A percentile compares a stretch with the other conserved stretches of the same genome.
Conservation (phyloP, 1,140 invertebrate species). For the Zophobas morio region DNA sequence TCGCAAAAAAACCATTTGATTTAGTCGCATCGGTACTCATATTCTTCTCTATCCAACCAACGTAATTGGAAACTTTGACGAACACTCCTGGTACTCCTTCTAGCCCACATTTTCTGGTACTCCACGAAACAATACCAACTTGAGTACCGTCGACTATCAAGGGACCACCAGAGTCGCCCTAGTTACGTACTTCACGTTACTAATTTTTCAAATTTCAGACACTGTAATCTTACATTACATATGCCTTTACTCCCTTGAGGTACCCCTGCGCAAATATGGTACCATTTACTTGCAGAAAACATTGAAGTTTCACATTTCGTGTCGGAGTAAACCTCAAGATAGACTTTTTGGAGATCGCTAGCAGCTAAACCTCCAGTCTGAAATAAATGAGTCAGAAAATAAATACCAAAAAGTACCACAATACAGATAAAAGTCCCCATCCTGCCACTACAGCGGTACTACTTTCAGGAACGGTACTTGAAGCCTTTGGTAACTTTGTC, state of each 20-base stretch:
- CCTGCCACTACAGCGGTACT: not conserved
- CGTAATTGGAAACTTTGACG: constrained; percentile 59
- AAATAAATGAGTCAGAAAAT: not conserved
- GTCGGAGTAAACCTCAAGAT: constrained; percentile 63
- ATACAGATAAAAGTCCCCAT: constrained; percentile 20
- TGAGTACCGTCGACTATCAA: constrained; percentile 66
- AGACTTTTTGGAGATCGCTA: constrained; percentile 64
- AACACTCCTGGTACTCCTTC: constrained; percentile 66
- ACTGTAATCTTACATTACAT: constrained; percentile 63
- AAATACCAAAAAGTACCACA: not conserved
- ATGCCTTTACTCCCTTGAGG: constrained; percentile 67
- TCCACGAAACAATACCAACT: constrained; percentile 69
- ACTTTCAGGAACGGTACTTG: constrained; percentile 1
- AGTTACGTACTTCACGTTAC: too few species aligned
- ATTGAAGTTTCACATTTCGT: constrained; percentile 59
- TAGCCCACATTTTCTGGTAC: constrained; percentile 67
- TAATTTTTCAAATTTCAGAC: too few species aligned
- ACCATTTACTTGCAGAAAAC: constrained; percentile 57
- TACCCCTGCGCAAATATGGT: constrained; percentile 64
- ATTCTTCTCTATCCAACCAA: too few species aligned
- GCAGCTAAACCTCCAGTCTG: constrained; percentile 66
- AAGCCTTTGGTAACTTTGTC: not conserved
- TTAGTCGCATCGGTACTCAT: too few species aligned
- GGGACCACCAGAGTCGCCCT: constrained; percentile 72
- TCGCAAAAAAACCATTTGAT: too few species aligned